Evolutionary conservation across 2,113 vertebrate genomes (phyloP).

Genomic region (Euleptes europaea): DNA sequence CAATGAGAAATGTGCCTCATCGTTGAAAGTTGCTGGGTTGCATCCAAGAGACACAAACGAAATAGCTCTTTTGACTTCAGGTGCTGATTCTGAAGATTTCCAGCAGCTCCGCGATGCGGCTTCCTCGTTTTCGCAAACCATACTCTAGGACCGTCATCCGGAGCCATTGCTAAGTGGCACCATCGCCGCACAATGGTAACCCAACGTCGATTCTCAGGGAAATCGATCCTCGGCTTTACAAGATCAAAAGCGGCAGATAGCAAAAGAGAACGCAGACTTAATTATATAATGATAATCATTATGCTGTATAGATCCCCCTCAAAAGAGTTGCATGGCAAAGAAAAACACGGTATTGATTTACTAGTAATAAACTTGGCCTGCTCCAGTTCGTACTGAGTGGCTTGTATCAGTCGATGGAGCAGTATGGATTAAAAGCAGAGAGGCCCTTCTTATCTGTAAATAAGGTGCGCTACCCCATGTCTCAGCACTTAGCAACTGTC

Average conservation of each 20-base stretch:
- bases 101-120: slow-evolving; percentile 55
- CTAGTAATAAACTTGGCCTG: slow-evolving; percentile 60
- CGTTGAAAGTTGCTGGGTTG: slow-evolving; percentile 49
- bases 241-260: slow-evolving; percentile 58
- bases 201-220: slow-evolving; percentile 62
- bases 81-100: slow-evolving; percentile 62
- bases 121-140: slow-evolving; percentile 48
- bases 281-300: slow-evolving; percentile 65
- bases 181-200: slow-evolving; percentile 59
- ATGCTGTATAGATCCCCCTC: slow-evolving; percentile 52
- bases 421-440: slow-evolving; percentile 58
- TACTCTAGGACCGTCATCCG: slow-evolving; percentile 42
- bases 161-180: slow-evolving; percentile 55
- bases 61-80: slow-evolving; percentile 62
- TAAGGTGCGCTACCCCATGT: slow-evolving; percentile 55
- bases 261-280: slow-evolving; percentile 63
- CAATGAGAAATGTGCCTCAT: slow-evolving; percentile 51
- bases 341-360: slow-evolving; percentile 64
- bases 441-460: slow-evolving; percentile 64
- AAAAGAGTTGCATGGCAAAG: slow-evolving; percentile 55
- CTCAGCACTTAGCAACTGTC: slow-evolving; percentile 43
- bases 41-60: slow-evolving; percentile 51
- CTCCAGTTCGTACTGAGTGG: slow-evolving; percentile 54
- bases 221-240: slow-evolving; percentile 68
- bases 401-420: slow-evolving; percentile 60